These are phyloP conservation scores for Cataglyphis livida DNA, from an alignment of 2,888 invertebrate species.

Conservation along the genomic window DNA sequence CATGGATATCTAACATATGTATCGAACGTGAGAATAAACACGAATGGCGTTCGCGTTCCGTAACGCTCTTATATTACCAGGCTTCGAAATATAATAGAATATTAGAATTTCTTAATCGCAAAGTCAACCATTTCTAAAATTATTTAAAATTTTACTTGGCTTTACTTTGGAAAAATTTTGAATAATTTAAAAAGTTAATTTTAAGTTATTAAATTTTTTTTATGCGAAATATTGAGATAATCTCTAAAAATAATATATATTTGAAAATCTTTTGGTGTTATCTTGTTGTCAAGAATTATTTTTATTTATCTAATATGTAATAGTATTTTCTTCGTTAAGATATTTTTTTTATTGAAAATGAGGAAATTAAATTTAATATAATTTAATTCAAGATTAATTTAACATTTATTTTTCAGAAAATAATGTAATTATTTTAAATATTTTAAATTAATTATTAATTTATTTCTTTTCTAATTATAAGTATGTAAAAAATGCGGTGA, in stretches of 20 bases:
- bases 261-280: neutral
- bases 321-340: neutral
- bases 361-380: neutral
- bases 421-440: neutral
- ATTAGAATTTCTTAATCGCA: neutral
- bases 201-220: neutral
- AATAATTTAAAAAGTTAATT: neutral
- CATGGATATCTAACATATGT: conserved; percentile 60
- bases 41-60: conserved; percentile 21
- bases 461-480: neutral
- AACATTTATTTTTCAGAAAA: neutral
- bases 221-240: neutral
- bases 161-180: neutral
- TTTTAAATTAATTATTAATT: conserved; percentile 1
- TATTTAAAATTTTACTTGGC: neutral
- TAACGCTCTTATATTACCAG: conserved; percentile 15
- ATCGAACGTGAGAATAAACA: conserved; percentile 57
- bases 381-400: conserved; percentile 4
- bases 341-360: neutral
- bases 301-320: neutral
- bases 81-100: conserved; percentile 17
- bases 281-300: neutral
- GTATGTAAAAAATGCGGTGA: neutral
- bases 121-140: neutral
- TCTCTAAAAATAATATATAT: neutral